Conservation (phyloP, 2,113 vertebrate genomes). For the Scopus umbretta region DNA sequence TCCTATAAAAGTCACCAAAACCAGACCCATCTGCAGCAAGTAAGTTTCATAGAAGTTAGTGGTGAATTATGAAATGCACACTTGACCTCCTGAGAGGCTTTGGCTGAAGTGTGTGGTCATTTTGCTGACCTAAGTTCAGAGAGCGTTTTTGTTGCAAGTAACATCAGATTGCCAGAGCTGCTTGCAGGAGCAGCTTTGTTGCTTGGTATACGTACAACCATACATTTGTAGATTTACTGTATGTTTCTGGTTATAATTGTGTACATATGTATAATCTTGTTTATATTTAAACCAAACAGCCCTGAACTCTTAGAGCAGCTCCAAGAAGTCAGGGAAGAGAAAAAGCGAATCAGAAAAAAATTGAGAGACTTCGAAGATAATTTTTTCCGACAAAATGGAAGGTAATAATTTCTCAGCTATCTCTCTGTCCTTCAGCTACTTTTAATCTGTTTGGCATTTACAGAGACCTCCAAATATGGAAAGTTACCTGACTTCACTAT, state of each 20-base stretch:
- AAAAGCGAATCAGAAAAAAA: constrained; percentile 91
- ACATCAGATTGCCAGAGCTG: background rate
- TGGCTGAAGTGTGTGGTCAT: fast-evolving
- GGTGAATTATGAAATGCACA: background rate
- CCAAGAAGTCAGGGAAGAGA: constrained; percentile 93
- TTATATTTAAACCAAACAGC: constrained; percentile 66
- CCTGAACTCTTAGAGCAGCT: constrained; percentile 93
- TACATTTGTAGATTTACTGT: background rate
- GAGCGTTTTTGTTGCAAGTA: background rate
- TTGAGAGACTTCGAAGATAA: constrained; percentile 96
- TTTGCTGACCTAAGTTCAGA: background rate
- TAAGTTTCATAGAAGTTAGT: background rate
- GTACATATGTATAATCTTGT: background rate
- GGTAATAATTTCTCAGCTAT: constrained; percentile 69
- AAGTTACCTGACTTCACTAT: background rate
- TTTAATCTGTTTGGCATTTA: background rate
- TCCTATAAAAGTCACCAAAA: background rate
- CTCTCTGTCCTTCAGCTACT: background rate
- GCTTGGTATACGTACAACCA: fast-evolving
- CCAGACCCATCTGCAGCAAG: background rate
- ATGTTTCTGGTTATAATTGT: background rate
- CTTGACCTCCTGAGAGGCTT: background rate
- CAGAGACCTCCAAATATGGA: background rate
- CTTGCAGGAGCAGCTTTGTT: background rate
- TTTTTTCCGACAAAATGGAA: constrained; percentile 94